Conservation (phyloP, 1,140 invertebrate species). For the Pollicipes pollicipes region DNA sequence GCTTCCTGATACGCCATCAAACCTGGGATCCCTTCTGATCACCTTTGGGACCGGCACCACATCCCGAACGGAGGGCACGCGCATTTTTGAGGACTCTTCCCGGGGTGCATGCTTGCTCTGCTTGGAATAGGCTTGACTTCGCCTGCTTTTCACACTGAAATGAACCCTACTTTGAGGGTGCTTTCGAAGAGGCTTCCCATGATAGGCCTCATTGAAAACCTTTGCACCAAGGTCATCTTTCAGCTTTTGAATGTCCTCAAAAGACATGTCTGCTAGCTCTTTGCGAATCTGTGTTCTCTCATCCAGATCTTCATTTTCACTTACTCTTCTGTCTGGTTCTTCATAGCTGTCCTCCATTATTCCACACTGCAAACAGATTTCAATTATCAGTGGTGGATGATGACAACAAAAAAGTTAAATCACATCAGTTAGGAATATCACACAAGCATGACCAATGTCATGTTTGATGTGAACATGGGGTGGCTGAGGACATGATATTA, state of each 20-base stretch:
- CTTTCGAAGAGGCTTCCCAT: background rate
- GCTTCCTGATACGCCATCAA: background rate
- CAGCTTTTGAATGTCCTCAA: background rate
- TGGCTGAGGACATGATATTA: too few species aligned
- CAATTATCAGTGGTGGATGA: too few species aligned
- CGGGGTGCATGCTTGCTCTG: background rate
- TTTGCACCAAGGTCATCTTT: background rate
- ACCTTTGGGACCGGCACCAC: background rate
- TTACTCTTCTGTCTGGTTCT: too few species aligned
- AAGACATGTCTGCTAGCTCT: background rate
- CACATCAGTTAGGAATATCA: too few species aligned
- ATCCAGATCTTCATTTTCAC: too few species aligned
- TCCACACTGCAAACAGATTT: too few species aligned
- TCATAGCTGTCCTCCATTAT: too few species aligned
- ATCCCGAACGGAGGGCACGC: background rate
- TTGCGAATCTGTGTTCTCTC: background rate
- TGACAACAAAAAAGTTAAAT: too few species aligned
- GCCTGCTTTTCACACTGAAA: background rate
- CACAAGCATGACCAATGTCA: too few species aligned
- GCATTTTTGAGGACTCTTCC: background rate
- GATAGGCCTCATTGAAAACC: constrained; percentile 1
- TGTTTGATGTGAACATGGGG: too few species aligned
- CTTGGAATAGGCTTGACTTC: background rate
- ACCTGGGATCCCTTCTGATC: background rate
- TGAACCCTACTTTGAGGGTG: background rate